Evolutionary conservation across 2,113 vertebrate genomes (phyloP).

Genomic region (Amphilophus citrinellus): DNA sequence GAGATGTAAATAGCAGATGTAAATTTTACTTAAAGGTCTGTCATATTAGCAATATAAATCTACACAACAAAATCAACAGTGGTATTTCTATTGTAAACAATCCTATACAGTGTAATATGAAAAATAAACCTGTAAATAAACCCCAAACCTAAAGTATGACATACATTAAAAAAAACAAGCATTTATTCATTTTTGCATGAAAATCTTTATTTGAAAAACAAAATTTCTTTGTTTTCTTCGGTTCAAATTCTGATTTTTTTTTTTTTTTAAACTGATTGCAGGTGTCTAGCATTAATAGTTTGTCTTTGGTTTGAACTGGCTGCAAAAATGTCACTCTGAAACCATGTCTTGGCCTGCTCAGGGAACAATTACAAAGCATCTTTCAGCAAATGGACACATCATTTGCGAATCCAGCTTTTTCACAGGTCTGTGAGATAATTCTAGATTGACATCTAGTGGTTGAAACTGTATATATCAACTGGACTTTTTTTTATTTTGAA

Average conservation of each 20-base stretch:
- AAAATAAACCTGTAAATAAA: constrained; percentile 19
- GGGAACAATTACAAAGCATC: constrained; percentile 10
- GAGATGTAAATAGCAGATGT: not conserved
- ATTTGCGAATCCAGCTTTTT: constrained; percentile 1
- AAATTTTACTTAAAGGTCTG: not conserved
- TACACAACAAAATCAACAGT: not conserved
- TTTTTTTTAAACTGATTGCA: not conserved
- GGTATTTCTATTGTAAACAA: not conserved
- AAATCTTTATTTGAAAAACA: not conserved
- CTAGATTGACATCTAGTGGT: constrained; percentile 49
- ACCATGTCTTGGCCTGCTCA: not conserved
- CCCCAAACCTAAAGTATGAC: constrained; percentile 10
- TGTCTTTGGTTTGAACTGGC: constrained; percentile 62
- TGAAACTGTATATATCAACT: not conserved
- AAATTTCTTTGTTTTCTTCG: too few relatives aligned
- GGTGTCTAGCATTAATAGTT: not conserved
- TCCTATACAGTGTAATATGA: not conserved
- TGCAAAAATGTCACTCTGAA: not conserved
- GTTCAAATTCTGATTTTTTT: not conserved
- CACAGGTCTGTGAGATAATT: constrained; percentile 11
- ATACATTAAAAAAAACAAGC: not conserved
- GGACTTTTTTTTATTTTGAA: not conserved
- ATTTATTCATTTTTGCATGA: not conserved
- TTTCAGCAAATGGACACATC: constrained; percentile 10
- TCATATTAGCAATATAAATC: not conserved